These are phyloP conservation scores for Myrmophylax atrothorax DNA, from an alignment of 2,113 vertebrate genomes.

Conservation along the genomic window DNA sequence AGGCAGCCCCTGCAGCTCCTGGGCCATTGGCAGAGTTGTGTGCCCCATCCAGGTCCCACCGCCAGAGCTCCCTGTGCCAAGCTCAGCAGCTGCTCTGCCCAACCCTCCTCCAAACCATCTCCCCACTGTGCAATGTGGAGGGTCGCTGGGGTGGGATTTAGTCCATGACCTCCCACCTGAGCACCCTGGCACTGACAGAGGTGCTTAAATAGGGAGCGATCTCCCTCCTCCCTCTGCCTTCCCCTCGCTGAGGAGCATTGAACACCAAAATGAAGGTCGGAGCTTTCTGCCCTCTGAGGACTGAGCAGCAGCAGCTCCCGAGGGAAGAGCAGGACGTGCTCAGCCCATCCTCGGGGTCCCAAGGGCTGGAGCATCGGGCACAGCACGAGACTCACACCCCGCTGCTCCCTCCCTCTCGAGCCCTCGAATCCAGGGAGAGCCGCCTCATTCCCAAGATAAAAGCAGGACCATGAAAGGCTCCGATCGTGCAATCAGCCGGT, in stretches of 20 bases:
- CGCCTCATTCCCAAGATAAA: not conserved
- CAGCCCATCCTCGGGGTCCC: accelerated
- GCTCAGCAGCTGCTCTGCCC: not conserved
- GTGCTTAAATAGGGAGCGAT: not conserved
- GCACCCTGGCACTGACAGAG: not conserved
- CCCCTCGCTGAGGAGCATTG: accelerated
- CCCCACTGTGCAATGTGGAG: accelerated
- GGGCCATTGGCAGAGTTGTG: accelerated
- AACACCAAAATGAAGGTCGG: accelerated
- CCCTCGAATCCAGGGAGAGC: accelerated
- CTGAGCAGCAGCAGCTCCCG: not conserved
- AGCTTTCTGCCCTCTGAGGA: not conserved
- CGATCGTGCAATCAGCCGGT: accelerated
- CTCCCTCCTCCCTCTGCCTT: not conserved
- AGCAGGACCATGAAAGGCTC: not conserved
- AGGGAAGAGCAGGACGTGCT: accelerated
- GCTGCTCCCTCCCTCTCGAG: not conserved
- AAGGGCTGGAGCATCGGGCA: not conserved
- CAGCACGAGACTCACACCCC: not conserved
- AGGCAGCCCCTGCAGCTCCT: not conserved
- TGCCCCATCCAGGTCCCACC: accelerated
- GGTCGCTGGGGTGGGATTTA: not conserved
- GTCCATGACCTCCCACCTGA: not conserved
- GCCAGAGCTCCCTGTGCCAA: accelerated
- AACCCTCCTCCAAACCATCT: not conserved